These are phyloP conservation scores for Agriopis leucophaearia DNA, from an alignment of 2,888 invertebrate genomes.

Conservation along the genomic window DNA sequence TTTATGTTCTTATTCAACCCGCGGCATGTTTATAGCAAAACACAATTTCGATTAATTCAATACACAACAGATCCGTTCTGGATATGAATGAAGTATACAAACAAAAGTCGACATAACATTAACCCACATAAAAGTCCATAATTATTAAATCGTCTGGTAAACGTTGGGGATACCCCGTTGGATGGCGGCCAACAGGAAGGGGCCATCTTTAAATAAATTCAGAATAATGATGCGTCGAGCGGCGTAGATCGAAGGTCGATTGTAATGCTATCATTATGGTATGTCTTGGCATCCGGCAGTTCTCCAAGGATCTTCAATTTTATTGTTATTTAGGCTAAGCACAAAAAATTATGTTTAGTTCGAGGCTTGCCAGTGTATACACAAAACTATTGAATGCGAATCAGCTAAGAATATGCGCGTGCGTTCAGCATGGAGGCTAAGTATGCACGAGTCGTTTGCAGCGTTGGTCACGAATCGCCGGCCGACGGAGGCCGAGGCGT, in stretches of 20 bases:
- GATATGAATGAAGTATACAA: constrained; percentile 59
- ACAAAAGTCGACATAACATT: constrained; percentile 64
- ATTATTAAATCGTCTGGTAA: constrained; percentile 82
- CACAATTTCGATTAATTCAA: constrained; percentile 16
- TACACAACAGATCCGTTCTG: constrained; percentile 14
- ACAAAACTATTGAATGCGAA: constrained; percentile 53
- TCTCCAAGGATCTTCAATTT: constrained; percentile 14
- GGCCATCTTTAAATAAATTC: constrained; percentile 79
- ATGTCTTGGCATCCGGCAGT: constrained; percentile 16
- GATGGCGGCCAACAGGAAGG: constrained; percentile 81
- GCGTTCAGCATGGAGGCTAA: constrained; percentile 63
- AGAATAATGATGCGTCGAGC: constrained; percentile 71
- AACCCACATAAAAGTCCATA: constrained; percentile 74
- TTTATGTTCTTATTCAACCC: constrained; percentile 13
- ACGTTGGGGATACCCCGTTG: constrained; percentile 82
- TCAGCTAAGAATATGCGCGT: constrained; percentile 56
- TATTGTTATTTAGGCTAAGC: constrained; percentile 19
- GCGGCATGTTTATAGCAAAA: constrained; percentile 12
- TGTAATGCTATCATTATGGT: constrained; percentile 51
- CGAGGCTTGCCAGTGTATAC: constrained; percentile 38
- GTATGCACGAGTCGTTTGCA: constrained; percentile 67
- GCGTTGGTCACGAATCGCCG: constrained; percentile 68
- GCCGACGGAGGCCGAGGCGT: constrained; percentile 64
- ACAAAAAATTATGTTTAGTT: background rate
- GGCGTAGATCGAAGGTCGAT: constrained; percentile 58